Percentiles rank a stretch among this genome's conserved stretches.
These are phyloP conservation scores for Mormyrus hasselquistii DNA, from an alignment of 2,797 vertebrate genomes.

Conservation along the genomic window DNA sequence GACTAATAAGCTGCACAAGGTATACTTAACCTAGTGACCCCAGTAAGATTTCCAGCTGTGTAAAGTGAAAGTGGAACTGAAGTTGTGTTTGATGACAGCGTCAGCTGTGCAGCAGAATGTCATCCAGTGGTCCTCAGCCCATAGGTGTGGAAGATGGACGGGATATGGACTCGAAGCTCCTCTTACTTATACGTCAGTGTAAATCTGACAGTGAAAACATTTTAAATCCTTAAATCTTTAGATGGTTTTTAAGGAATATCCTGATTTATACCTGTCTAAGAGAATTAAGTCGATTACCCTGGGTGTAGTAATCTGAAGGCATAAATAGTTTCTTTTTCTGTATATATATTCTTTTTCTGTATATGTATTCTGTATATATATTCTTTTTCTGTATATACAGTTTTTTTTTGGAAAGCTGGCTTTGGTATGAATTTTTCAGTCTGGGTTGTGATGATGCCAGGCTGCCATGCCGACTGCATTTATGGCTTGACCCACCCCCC, in stretches of 20 bases:
- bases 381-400: neutral
- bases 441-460: conserved; percentile 29
- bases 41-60: neutral
- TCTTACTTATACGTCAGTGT: neutral
- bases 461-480: conserved; percentile 24
- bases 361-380: too few species aligned
- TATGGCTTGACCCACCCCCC: too few species aligned
- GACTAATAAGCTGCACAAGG: neutral
- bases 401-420: neutral
- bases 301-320: neutral
- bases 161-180: neutral
- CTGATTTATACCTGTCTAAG: neutral
- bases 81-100: neutral
- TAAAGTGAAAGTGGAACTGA: neutral
- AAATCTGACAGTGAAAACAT: neutral
- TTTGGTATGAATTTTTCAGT: conserved; percentile 19
- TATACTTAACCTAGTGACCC: neutral
- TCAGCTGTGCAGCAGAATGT: neutral
- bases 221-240: neutral
- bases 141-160: neutral
- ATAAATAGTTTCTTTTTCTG: neutral
- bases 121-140: neutral
- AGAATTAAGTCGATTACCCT: neutral
- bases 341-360: neutral
- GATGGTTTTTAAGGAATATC: neutral